Conservation (phyloP, 2,888 invertebrate species). For the Anticlea derivata region DNA sequence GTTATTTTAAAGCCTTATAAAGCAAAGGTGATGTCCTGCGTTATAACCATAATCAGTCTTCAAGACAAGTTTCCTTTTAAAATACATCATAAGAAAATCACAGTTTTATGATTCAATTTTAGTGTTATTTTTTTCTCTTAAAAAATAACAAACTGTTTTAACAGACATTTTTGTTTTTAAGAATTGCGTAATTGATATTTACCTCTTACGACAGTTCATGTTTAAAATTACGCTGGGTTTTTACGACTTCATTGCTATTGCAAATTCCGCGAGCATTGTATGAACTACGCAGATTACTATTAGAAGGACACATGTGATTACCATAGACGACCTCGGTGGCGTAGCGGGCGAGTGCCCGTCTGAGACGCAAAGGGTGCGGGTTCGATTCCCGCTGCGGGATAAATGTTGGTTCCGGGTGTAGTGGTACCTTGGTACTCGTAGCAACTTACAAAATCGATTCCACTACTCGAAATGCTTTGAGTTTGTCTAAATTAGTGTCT, state of each 20-base stretch:
- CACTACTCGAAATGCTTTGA: conserved; percentile 6
- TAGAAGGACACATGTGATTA: conserved; percentile 36
- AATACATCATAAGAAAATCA: neutral
- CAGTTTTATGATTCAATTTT: no score
- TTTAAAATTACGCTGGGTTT: conserved; percentile 18
- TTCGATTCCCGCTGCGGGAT: no score
- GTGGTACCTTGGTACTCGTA: no score
- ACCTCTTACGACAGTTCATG: conserved; percentile 30
- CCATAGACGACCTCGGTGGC: conserved; percentile 12
- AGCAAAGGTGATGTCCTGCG: conserved; percentile 38
- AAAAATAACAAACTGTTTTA: neutral
- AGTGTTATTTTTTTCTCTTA: neutral
- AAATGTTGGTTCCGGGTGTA: no score
- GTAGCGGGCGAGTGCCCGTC: no score
- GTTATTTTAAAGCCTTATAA: conserved; percentile 20
- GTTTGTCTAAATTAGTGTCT: conserved; percentile 1
- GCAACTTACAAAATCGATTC: conserved; percentile 15
- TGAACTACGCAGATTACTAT: conserved; percentile 44
- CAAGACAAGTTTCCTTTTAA: conserved; percentile 8
- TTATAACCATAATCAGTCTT: neutral
- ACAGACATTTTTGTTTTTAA: neutral
- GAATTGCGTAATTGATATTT: conserved; percentile 10
- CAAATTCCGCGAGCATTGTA: conserved; percentile 27
- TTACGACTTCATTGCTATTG: conserved; percentile 28
- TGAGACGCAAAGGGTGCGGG: no score